Percentiles rank a stretch among this genome's conserved stretches.
Evolutionary conservation across 1,140 invertebrate genomes (phyloP).

Genomic region (Papilio polytes): DNA sequence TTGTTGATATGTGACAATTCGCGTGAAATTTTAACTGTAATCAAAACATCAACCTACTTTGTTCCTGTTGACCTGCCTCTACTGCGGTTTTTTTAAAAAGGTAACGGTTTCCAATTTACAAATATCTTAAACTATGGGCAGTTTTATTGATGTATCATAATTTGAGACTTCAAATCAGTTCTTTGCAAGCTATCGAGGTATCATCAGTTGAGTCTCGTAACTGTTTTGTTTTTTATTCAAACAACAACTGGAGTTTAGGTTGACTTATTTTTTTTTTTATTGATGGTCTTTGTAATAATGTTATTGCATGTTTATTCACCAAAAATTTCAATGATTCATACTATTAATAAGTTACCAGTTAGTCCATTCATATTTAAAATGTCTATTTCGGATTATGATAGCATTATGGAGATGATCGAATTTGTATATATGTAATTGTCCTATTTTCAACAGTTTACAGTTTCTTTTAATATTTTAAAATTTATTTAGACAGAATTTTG

Average conservation of each 20-base stretch:
- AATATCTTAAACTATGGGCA: constrained; percentile 40
- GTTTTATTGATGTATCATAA: constrained; percentile 25
- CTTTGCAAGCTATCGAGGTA: neutral
- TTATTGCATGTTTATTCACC: neutral
- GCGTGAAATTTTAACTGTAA: constrained; percentile 63
- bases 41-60: constrained; percentile 70
- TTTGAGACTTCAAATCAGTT: neutral
- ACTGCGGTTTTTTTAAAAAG: constrained; percentile 74
- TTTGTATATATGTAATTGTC: no score
- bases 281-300: neutral
- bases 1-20: constrained; percentile 58
- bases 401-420: no score
- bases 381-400: no score
- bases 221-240: neutral
- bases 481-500: no score
- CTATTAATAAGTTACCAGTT: neutral
- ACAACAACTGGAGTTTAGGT: neutral
- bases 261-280: neutral
- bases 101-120: constrained; percentile 71
- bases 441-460: no score
- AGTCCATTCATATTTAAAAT: no score
- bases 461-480: no score
- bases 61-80: constrained; percentile 75
- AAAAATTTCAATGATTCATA: no score
- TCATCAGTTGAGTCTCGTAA: neutral